Conservation (phyloP, 1,140 invertebrate genomes). For the Lepidurus couesii region DNA sequence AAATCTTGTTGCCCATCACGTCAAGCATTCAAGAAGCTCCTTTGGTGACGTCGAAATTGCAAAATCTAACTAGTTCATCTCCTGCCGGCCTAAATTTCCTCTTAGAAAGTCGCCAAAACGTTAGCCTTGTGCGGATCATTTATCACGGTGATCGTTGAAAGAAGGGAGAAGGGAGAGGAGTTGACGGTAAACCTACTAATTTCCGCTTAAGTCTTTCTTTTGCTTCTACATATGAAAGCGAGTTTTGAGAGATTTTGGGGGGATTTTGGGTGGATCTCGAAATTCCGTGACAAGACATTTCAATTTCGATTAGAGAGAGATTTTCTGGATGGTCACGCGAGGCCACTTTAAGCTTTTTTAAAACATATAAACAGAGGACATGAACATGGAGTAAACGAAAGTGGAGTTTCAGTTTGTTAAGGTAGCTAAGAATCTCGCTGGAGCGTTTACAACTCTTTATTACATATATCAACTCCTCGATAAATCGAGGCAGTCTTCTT, state of each 20-base stretch:
- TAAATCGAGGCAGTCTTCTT: neutral
- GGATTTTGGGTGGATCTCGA: neutral
- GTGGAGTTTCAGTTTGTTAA: no score
- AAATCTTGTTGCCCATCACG: neutral
- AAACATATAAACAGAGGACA: no score
- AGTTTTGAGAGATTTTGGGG: no score
- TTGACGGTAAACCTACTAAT: no score
- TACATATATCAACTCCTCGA: neutral
- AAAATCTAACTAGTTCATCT: neutral
- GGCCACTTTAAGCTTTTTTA: neutral
- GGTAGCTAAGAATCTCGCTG: neutral
- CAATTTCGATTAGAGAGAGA: constrained; percentile 4
- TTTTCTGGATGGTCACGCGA: neutral
- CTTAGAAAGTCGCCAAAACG: neutral
- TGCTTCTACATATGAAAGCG: no score
- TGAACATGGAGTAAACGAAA: no score
- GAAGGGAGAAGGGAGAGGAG: no score
- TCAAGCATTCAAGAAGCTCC: neutral
- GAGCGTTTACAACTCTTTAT: constrained; percentile 19
- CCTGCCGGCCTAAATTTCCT: neutral
- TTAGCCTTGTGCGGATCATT: no score
- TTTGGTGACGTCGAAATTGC: neutral
- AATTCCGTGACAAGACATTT: neutral
- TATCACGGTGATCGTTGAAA: no score
- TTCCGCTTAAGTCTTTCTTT: no score